phyloP scores from a whole-genome alignment of 1,140 invertebrate species.

The Drosophila mauritiana region DNA sequence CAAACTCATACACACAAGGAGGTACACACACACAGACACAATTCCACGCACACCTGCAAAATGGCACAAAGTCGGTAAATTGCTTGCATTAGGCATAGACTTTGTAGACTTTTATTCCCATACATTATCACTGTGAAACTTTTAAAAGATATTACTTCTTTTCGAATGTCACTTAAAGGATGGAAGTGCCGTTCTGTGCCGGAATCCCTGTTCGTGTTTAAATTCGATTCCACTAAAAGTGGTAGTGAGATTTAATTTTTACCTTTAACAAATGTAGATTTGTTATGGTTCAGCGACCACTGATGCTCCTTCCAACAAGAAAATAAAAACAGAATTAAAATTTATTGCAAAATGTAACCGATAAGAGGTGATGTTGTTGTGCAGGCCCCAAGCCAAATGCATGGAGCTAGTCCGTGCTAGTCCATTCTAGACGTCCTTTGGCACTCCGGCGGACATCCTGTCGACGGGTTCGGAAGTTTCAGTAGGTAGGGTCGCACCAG shows the following conservation, averaged over 20 bases:
- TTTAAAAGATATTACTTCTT: background rate
- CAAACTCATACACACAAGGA: conserved; percentile 21
- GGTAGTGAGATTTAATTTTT: conserved; percentile 37
- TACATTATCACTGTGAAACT: background rate
- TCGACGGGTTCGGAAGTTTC: conserved; percentile 88
- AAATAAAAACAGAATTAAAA: conserved; percentile 53
- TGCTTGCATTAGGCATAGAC: conserved; percentile 55
- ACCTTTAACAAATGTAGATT: conserved; percentile 66
- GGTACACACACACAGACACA: conserved; percentile 6
- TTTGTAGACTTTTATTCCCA: background rate
- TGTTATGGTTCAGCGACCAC: conserved; percentile 26
- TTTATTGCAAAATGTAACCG: conserved; percentile 41
- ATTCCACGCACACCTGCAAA: background rate
- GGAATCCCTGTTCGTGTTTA: too few species aligned
- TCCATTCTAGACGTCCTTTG: conserved; percentile 59
- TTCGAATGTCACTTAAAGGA: too few species aligned
- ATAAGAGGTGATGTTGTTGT: conserved; percentile 32
- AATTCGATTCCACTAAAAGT: too few species aligned
- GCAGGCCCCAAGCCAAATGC: conserved; percentile 40
- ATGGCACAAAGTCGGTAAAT: conserved; percentile 25
- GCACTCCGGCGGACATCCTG: conserved; percentile 60
- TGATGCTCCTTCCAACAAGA: conserved; percentile 42
- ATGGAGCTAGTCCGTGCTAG: too few species aligned
- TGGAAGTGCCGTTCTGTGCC: too few species aligned
- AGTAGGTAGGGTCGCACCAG: conserved; percentile 95